Evolutionary conservation across 2,888 invertebrate species (phyloP).

Genomic region (Cosmia pyralina): DNA sequence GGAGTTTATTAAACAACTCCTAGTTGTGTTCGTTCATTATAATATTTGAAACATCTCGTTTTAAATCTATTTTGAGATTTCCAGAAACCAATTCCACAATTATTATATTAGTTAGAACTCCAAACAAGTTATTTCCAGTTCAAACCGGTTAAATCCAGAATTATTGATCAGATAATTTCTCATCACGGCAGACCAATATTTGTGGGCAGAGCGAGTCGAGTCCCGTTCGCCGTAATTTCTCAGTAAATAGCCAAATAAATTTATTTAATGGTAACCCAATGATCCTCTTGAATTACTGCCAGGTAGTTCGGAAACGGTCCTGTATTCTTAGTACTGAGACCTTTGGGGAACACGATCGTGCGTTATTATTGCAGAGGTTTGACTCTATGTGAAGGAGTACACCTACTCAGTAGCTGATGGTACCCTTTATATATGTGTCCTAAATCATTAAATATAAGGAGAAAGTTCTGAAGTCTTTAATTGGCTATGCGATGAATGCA

Average conservation of each 20-base stretch:
- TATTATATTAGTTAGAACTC: background rate
- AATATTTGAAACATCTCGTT: background rate
- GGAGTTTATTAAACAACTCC: background rate
- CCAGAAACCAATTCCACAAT: background rate
- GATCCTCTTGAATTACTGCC: slow-evolving; percentile 56
- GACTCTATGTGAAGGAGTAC: background rate
- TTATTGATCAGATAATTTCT: slow-evolving; percentile 58
- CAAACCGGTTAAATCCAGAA: slow-evolving; percentile 38
- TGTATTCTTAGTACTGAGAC: slow-evolving; percentile 36
- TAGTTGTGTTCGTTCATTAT: background rate
- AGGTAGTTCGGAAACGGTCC: slow-evolving; percentile 31
- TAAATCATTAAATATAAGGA: background rate
- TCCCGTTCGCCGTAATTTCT: slow-evolving; percentile 55
- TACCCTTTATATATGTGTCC: too few species aligned
- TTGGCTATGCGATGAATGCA: background rate
- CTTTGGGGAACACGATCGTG: slow-evolving; percentile 32
- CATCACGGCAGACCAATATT: slow-evolving; percentile 51
- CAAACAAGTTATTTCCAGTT: slow-evolving; percentile 18
- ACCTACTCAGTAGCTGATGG: too few species aligned
- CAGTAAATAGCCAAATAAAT: slow-evolving; percentile 61
- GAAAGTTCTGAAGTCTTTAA: slow-evolving; percentile 1
- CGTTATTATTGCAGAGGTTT: slow-evolving; percentile 19
- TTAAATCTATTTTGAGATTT: background rate
- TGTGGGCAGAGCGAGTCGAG: slow-evolving; percentile 40
- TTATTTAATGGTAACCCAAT: slow-evolving; percentile 61